A percentile compares a stretch with the other conserved stretches of the same genome.
phyloP scores from a whole-genome alignment of 2,113 vertebrate species.

The Salvelinus namaycush region DNA sequence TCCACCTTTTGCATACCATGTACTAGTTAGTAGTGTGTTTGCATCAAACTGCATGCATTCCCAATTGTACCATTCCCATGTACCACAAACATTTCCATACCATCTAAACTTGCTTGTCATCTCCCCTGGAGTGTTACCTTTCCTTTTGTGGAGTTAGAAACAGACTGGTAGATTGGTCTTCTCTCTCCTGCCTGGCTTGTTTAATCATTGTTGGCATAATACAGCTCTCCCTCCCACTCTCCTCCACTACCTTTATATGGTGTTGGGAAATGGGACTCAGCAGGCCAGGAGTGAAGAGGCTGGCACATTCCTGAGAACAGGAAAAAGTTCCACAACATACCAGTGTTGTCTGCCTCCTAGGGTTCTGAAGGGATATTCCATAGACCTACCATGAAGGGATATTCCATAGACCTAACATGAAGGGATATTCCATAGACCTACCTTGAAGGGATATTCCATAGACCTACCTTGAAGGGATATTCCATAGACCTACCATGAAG shows the following conservation, averaged over 20 bases:
- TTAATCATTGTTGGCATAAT: constrained; percentile 70
- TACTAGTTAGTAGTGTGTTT: background rate
- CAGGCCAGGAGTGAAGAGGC: constrained; percentile 66
- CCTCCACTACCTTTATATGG: constrained; percentile 80
- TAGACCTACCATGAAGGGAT: too few species aligned
- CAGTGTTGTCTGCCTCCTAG: background rate
- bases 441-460: too few species aligned
- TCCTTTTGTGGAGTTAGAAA: constrained; percentile 65
- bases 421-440: too few species aligned
- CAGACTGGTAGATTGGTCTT: constrained; percentile 39
- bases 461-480: too few species aligned
- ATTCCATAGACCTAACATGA: too few species aligned
- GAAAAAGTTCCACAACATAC: constrained; percentile 55
- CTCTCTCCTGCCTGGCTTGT: constrained; percentile 58
- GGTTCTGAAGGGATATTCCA: constrained; percentile 12
- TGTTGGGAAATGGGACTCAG: constrained; percentile 64
- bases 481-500: too few species aligned
- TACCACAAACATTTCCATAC: constrained; percentile 39
- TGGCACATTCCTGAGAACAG: constrained; percentile 74
- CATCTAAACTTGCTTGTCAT: constrained; percentile 42
- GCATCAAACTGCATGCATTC: constrained; percentile 11
- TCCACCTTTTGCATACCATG: background rate
- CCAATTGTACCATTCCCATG: background rate
- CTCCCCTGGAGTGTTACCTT: constrained; percentile 21
- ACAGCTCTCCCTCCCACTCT: constrained; percentile 61